Base-by-base conservation (phyloP, 1,140 invertebrate species). In the Drosophila kohkoa region DNA sequence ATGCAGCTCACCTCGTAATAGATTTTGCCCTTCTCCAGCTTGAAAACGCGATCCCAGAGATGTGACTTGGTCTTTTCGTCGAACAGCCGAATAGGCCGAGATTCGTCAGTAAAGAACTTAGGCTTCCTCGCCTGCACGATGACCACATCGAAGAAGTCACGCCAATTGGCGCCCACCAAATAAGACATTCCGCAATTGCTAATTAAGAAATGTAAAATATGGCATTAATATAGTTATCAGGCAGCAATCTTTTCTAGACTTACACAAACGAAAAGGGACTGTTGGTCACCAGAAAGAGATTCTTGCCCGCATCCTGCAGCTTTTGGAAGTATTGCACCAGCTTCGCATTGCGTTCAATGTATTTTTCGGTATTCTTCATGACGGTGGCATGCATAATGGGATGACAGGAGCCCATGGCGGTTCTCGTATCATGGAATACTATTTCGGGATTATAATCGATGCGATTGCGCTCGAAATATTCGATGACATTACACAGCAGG, bases 241-340 rank as follows among this genome's bases (percentile, higher is more conserved):
- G 15, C 13, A 2, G 2, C 3, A 15, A 10, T 1, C 13, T 15
- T 32, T 1, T 6, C 1, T 5, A 3, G 1, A 96, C 97, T 96
- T 95, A 99, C 98, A 99, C 98, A 95, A 99, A 99, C 81, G 96
- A 95, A 92, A 96, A 99, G 0, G 98, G 98, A 93, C 98, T 99
- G 91, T 99, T 99, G 6, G 98, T 99, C 1, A 99, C 97, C 15
- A 99, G 93, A 93, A 99, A 99, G 79, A 99, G 94, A 93, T 99
- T 98, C 93, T 99, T 99, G 16, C 95, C 94, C 28, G 94, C 94
- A 2, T 94, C 93, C 70, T 94, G 93, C 5, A 99, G 93, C 79
- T 96, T 94, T 65, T 97, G 93, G 70, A 99, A 96, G 91, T 97
- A 97, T 71, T 93, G 94, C 67, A 94, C 94, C 15, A 99, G 93